A percentile compares a stretch with the other conserved stretches of the same genome.
Evolutionary conservation across 2,113 vertebrate species (phyloP).

Genomic region (Plotosus lineatus): DNA sequence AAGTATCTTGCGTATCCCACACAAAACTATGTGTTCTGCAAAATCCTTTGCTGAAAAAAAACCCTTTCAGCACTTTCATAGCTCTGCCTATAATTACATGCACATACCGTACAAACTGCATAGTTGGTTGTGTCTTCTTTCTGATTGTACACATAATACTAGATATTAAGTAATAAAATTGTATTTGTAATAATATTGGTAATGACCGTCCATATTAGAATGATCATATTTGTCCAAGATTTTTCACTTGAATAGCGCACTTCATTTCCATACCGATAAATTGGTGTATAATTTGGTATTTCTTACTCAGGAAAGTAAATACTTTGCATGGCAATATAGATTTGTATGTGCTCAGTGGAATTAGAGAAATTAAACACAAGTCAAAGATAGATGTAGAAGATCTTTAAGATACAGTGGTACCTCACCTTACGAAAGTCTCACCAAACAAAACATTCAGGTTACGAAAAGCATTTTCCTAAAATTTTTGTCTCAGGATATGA

Average conservation of each 20-base stretch:
- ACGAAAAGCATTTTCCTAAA: too few relatives aligned
- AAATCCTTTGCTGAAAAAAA: slow-evolving; percentile 18
- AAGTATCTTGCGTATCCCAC: slow-evolving; percentile 73
- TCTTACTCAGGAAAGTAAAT: background rate
- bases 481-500: too few relatives aligned
- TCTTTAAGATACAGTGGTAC: slow-evolving; percentile 2
- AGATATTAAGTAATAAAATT: slow-evolving; percentile 1
- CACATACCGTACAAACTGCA: background rate
- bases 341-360: background rate
- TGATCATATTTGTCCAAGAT: background rate
- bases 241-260: background rate
- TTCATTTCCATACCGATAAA: background rate
- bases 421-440: too few relatives aligned
- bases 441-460: too few relatives aligned
- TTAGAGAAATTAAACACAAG: background rate
- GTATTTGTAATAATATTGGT: background rate
- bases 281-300: background rate
- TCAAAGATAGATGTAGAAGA: background rate
- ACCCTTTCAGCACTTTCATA: background rate
- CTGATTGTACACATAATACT: background rate
- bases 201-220: background rate
- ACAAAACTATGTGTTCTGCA: slow-evolving; percentile 79
- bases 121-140: background rate
- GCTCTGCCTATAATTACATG: background rate
- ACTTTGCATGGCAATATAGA: background rate